Evolutionary conservation across 2,797 vertebrate species (phyloP), one percentile per base, ranked within the genome.

Genomic region (Neosilurus mollespiculum): DNA sequence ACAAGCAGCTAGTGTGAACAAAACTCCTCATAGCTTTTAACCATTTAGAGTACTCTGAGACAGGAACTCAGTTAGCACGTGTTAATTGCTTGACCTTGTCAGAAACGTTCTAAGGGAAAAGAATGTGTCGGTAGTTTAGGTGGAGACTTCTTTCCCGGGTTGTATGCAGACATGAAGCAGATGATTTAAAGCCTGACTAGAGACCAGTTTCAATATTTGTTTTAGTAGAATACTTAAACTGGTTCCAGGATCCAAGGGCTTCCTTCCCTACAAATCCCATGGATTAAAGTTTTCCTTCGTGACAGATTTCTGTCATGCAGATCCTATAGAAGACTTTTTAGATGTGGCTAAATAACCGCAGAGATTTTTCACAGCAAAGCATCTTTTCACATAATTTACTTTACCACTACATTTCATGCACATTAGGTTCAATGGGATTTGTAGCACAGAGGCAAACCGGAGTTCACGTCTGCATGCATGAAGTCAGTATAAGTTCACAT

Each of bases 1-100:
- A 79, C 73, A 80, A 66, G 65, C 54, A 67, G 49, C 62, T 73
- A 82, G 78, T 73, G 59, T 86, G 81, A 62, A 49, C 79, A 22
- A 61, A 82, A 72, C 78, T 82, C 64, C n/a, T 78, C 34, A 54
- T 72, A 8, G 83, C 78, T 77, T 70, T 75, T 81, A 54, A 81
- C 80, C 59, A 78, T 83, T 86, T 81, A 81, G 76, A 85, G 84
- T 85, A 83, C 81, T 77, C 84, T 80, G 54, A 80, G 67, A 78
- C 43, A 16, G 20, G 43, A 67, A 54, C 75, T 81, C 65, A 83
- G 69, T 70, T 82, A 85, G 59, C 22, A 56, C 69, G 54, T 34
- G 67, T 80, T 83, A 82, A 87, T 80, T 73, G 22, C 61, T 70
- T 7, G 3, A 5, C 8, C 62, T 22, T 58, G 20, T 43, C 43